Evolutionary conservation across 2,797 vertebrate species (phyloP), one percentile per base, ranked within the genome.

Genomic region (Hozukius guyotensis): DNA sequence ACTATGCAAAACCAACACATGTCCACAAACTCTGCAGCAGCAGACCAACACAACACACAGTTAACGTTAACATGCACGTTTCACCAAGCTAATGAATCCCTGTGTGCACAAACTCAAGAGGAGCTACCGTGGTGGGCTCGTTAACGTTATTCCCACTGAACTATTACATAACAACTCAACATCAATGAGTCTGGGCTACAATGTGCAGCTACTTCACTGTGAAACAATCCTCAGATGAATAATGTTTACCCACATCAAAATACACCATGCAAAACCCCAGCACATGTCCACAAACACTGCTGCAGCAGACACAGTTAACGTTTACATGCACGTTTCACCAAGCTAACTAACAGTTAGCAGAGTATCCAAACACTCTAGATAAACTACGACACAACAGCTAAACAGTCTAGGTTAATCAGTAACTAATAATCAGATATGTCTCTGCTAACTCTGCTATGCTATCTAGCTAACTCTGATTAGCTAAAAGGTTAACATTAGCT

Each of bases 141-240:
- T 74, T 71, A 20, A 29, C 61, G 76, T 83, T 27, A 55, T 80
- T 20, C 71, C 60, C 85, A 36, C 72, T 80, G 27, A 88, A 89
- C 74, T 88, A 27, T 94, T 93, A 94, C 84, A 31, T 93, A 94
- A 94, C 25, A 27, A 27, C 25, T 27, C 72, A 88, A 86, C 87
- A 90, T 92, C 92, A 92, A 83, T 84, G 87, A 90, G 87, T 75
- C 81, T 31, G 29, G 65, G 62, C 77, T 62, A n/a, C 75, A 72
- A 70, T 61, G 53, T 71, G 61, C 60, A 69, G 25, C 25, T 64
- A 36, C 25, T 49, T 72, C 22, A 38, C 3, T 13, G 16, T 5
- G 3, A 73, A 56, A 72, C 72, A 38, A 61, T 4, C 13, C 9
- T 16, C 27, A 8, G 3, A 16, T 24, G 12, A 49, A 72, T n/a